Evolutionary conservation across 2,797 vertebrate genomes (phyloP).

Genomic region (Pangasius larnaudii): DNA sequence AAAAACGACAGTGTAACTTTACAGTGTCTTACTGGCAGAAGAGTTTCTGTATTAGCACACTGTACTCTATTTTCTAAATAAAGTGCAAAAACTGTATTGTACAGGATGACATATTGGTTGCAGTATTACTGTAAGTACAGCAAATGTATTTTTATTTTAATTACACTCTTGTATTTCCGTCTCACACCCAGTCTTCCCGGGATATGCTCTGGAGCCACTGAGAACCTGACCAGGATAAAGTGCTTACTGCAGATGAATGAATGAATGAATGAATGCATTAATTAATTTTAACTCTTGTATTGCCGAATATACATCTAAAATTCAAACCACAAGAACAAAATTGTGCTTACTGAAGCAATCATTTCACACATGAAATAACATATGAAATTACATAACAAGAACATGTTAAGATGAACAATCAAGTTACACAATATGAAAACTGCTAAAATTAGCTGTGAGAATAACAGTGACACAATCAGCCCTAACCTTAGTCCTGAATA

Average conservation of each 20-base stretch:
- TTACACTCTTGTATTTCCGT: not conserved
- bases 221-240: not conserved
- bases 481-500: not conserved
- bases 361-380: not conserved
- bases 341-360: not conserved
- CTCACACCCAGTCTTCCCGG: not conserved
- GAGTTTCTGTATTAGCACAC: not conserved
- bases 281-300: not conserved
- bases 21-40: not conserved
- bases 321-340: not conserved
- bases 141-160: not conserved
- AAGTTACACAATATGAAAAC: not conserved
- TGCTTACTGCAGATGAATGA: not conserved
- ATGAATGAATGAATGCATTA: not conserved
- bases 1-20: constrained; percentile 5
- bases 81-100: not conserved
- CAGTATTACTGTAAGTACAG: not conserved
- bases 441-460: not conserved
- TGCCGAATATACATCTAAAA: not conserved
- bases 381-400: not conserved
- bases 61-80: not conserved
- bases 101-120: not conserved
- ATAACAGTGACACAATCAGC: not conserved
- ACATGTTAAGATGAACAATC: not conserved
- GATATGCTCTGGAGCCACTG: not conserved